Conservation (phyloP, 2,888 invertebrate genomes). For the Agriopis leucophaearia region DNA sequence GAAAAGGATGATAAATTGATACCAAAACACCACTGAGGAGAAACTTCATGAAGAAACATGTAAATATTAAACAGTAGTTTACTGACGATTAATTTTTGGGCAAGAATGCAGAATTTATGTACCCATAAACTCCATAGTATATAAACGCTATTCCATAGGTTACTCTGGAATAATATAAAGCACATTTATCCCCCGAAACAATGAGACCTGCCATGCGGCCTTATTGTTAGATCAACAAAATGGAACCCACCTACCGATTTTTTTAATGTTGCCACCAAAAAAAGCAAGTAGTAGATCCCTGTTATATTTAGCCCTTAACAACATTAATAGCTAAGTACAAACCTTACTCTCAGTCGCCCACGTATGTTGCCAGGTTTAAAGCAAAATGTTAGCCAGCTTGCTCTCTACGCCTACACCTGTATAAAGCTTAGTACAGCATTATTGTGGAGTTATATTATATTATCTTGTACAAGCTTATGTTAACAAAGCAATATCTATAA, state of each 20-base stretch:
- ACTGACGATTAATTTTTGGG: too few species aligned
- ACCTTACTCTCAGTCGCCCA: conserved; percentile 16
- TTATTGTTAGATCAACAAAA: too few species aligned
- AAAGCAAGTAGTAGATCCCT: conserved; percentile 10
- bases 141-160: too few species aligned
- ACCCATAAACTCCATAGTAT: too few species aligned
- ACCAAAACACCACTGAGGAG: not conserved
- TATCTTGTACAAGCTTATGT: not conserved
- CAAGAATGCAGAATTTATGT: too few species aligned
- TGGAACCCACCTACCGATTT: too few species aligned
- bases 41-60: too few species aligned
- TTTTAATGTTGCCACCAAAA: too few species aligned
- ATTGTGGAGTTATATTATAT: conserved; percentile 10
- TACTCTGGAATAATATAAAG: too few species aligned
- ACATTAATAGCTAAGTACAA: conserved; percentile 16
- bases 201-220: not conserved
- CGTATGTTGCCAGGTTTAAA: conserved; percentile 25
- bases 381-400: conserved; percentile 11
- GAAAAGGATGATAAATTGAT: conserved; percentile 27
- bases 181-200: too few species aligned
- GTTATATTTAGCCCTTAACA: conserved; percentile 24
- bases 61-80: too few species aligned
- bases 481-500: too few species aligned
- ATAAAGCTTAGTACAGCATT: conserved; percentile 12
- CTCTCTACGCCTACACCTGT: conserved; percentile 16